Evolutionary conservation across 2,113 vertebrate species (phyloP), one percentile per base, ranked within the genome.

Genomic region (Anser cygnoides): DNA sequence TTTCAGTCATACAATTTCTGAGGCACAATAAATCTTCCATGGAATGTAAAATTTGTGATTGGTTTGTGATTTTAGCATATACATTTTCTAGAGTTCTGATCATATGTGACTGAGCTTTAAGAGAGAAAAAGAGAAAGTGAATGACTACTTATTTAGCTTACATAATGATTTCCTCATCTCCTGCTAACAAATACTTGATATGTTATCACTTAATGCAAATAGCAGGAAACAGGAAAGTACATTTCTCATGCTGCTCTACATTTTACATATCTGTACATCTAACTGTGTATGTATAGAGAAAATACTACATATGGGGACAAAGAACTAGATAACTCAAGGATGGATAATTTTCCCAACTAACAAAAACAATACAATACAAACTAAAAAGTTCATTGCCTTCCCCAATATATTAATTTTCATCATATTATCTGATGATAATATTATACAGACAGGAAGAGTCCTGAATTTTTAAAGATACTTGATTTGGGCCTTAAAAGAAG

Each of bases 291-390:
- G 2, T n/a, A 37, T 6, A 43, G 16, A 11, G 7, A 55, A 80
- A 90, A 7, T 43, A 23, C 4, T 33, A 5, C 0, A 0, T 20
- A 52, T 7, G 5, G n/a, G 4, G 21, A 80, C 22, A 84, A 87
- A 49, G 28, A 73, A 14, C 6, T 23, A 29, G 5, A 11, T 50
- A 33, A 79, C 39, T 85, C 23, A 71, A 80, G 26, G 17, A 74
- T 8, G 8, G 11, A 26, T 67, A 43, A 52, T 84, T 90, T 92
- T 81, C 20, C 52, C 29, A 75, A 26, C 3, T 89, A 82, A 61
- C 8, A 66, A 83, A 84, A 84, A 6, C 1, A 63, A 65, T 28
- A 39, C 11, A 83, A 29, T 23, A 39, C 6, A 65, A 41, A 62
- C 20, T 68, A 49, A 7, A 62, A 67, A 57, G 25, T 23, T 39